Conservation (phyloP, 2,888 invertebrate species). For the Ochropleura leucogaster region DNA sequence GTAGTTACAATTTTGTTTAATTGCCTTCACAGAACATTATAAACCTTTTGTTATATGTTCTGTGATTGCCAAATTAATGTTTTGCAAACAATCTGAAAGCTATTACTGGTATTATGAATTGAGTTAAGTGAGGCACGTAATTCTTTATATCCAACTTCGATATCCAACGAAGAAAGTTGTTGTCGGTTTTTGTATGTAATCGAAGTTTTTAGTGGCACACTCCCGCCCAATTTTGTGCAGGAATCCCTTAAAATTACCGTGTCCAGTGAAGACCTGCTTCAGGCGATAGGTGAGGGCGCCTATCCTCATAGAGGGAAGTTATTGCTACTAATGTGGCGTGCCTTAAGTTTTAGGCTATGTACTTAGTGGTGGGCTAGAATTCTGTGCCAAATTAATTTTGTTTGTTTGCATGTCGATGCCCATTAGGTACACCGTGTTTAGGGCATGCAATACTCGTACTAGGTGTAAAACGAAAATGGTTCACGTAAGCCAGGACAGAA, state of each 20-base stretch:
- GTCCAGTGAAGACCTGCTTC: no score
- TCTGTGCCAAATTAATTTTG: background rate
- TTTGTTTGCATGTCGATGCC: background rate
- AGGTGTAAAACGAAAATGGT: background rate
- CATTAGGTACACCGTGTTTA: background rate
- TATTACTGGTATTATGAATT: background rate
- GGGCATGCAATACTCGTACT: background rate
- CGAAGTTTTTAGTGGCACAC: background rate
- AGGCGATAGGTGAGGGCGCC: no score
- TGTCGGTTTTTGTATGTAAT: background rate
- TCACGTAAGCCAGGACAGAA: background rate
- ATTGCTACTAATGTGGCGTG: no score
- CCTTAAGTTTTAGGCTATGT: no score
- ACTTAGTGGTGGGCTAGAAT: background rate
- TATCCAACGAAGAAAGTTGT: no score
- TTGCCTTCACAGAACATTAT: background rate
- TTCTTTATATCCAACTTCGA: background rate
- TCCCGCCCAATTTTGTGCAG: no score
- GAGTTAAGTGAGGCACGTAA: background rate
- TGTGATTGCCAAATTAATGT: background rate
- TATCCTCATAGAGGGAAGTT: no score
- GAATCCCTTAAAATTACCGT: no score
- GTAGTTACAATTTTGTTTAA: constrained; percentile 5
- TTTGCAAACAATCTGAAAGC: background rate
- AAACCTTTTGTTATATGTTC: no score